Conservation (phyloP, 1,140 invertebrate species). For the Diorhabda sublineata region DNA sequence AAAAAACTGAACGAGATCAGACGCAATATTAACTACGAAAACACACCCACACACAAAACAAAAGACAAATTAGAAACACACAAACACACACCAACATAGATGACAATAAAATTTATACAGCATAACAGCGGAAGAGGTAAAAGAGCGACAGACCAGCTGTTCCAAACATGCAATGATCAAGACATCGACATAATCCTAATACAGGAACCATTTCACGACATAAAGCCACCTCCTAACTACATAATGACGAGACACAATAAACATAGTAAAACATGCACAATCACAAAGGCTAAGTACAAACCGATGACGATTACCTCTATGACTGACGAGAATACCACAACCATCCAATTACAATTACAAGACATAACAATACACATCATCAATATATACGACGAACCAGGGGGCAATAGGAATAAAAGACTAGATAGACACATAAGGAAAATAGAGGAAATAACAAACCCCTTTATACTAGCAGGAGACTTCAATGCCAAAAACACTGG, state of each 20-base stretch:
- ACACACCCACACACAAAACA: not conserved
- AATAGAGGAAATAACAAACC: no score
- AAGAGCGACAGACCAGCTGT: not conserved
- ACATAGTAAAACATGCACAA: no score
- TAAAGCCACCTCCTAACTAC: no score
- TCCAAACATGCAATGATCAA: not conserved
- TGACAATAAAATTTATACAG: no score
- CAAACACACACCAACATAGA: no score
- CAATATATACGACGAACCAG: slow-evolving; percentile 4
- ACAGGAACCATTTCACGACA: not conserved
- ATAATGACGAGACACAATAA: no score
- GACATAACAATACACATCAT: not conserved
- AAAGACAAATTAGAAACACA: no score
- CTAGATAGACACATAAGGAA: no score
- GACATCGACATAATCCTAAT: not conserved
- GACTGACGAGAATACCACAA: not conserved
- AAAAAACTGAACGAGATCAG: not conserved
- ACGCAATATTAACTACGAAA: not conserved
- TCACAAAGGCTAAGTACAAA: no score
- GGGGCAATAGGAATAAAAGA: not conserved
- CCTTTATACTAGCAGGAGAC: not conserved
- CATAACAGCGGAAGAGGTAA: not conserved
- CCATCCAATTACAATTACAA: not conserved
- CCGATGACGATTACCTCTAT: no score
- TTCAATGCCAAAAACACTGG: slow-evolving; percentile 5